Evolutionary conservation across 2,113 vertebrate genomes (phyloP), one percentile per base, ranked within the genome.

Genomic region (Hystrix brachyura): DNA sequence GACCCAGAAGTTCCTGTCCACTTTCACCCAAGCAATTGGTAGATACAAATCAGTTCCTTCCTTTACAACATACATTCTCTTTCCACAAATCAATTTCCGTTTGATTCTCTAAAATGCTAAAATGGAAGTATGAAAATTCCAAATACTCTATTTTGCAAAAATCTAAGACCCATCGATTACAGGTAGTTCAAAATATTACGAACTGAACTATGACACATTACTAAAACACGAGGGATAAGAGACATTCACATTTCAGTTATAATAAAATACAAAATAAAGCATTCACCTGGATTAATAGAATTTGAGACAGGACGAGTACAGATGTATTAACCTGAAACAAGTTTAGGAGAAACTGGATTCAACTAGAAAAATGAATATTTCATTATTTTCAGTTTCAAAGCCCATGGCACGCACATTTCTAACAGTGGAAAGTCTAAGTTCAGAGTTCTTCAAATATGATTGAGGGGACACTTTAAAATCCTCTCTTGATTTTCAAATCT

Each of bases 1-100:
- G 65, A 46, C 0, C 3, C 43, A 23, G 12, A 64, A 85, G 17
- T 25, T 34, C 25, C 72, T 95, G 25, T 15, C 27, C 55, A 53
- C 38, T 81, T 53, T 71, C 43, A 88, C 71, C 9, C 27, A 48
- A 27, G 14, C 38, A 82, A 95, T 32, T 64, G 48, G 29, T 43
- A 87, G 17, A 74, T 69, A 23, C 25, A 62, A 69, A 86, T 29
- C n/a, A 92, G 3, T 99, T 81, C n/a, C 53, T 80, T 48, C 48
- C 59, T 94, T 88, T 87, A 38, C 4, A 80, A 29, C 11, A 65
- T 25, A 43, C 13, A 62, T 53, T 57, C 53, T 69, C 34, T 59
- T 85, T 48, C 46, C 81, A 55, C 17, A 81, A 64, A 64, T 34
- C 53, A 76, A 93, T 94, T 94, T 83, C 18, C 21, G 60, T 5